Evolutionary conservation across 1,140 invertebrate species (phyloP), one percentile per base, ranked within the genome.

Genomic region (Diorhabda carinulata): DNA sequence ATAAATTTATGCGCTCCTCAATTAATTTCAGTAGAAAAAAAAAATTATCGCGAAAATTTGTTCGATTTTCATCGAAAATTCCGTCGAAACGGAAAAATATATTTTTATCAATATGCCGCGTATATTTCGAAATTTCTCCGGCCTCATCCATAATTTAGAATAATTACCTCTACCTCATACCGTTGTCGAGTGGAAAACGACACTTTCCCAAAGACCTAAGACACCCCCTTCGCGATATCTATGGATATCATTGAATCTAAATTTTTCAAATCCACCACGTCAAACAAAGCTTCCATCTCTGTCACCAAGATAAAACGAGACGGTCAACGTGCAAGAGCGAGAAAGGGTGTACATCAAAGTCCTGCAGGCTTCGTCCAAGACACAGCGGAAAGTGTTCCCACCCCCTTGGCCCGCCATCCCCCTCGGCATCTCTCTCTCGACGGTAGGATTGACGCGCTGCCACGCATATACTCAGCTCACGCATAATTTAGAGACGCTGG

Each of bases 391-490:
- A 60, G 61, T 62, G 61, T 62, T 62, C 8, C 44, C 64, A 68
- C 66, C 72, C 70, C n/a, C 58, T 63, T 66, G 71, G 69, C 75
- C 69, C 61, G 45, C 69, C 6, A 25, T 25, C 66, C 72, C 70
- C n/a, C 58, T 63, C 66, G 71, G 69, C 75, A 47, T 67, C 6
- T 68, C 74, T 67, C 61, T 58, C 68, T 52, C 47, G 47, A 52
- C 47, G 47, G 47, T n/a, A 67, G 74, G 76, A 77, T 79, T 79
- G 78, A 79, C 78, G 78, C 76, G 74, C 77, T 75, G 76, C 76
- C 77, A 78, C 76, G 78, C 78, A 79, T 79, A 79, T 78, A 79
- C 77, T 79, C 77, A 78, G 78, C 78, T 79, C 78, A 79, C 78
- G 78, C 78, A 79, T 79, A 79, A 79, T 79, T 79, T 79, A 79